These are phyloP conservation scores for Perdita meconis DNA, from an alignment of 2,888 invertebrate genomes.

Conservation along the genomic window DNA sequence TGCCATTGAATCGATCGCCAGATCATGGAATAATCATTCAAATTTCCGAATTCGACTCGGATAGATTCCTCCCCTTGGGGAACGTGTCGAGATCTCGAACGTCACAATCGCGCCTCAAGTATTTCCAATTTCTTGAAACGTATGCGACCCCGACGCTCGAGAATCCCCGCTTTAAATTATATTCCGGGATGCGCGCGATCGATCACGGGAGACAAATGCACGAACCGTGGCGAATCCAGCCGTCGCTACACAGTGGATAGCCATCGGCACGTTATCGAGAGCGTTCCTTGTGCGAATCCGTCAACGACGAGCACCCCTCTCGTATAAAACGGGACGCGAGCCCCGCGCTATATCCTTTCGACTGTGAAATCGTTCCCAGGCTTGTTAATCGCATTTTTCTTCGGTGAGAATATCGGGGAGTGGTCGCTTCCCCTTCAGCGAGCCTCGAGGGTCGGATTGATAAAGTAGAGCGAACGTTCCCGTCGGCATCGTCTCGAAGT, in stretches of 20 bases:
- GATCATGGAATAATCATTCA: no score
- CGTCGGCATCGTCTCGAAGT: slow-evolving; percentile 63
- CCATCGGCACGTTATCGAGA: slow-evolving; percentile 22
- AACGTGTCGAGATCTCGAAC: not conserved
- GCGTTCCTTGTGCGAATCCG: slow-evolving; percentile 6
- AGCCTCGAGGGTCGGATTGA: slow-evolving; percentile 65
- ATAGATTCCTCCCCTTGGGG: not conserved
- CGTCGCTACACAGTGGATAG: slow-evolving; percentile 1
- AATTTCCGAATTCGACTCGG: no score
- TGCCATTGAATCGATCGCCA: no score
- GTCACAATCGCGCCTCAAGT: not conserved
- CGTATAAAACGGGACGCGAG: not conserved
- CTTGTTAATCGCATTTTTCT: slow-evolving; percentile 60
- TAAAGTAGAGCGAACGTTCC: slow-evolving; percentile 67
- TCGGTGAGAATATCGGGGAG: slow-evolving; percentile 10
- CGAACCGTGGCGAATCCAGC: slow-evolving; percentile 8
- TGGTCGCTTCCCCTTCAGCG: not conserved
- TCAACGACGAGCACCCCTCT: not conserved
- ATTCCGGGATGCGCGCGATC: not conserved
- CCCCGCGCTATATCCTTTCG: slow-evolving; percentile 14
- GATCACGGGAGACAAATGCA: slow-evolving; percentile 30
- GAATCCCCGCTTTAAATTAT: slow-evolving; percentile 21
- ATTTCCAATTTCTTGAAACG: not conserved
- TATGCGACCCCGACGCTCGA: not conserved
- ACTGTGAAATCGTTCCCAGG: slow-evolving; percentile 37